Conservation (phyloP, 2,888 invertebrate species). For the Bimastos eiseni region DNA sequence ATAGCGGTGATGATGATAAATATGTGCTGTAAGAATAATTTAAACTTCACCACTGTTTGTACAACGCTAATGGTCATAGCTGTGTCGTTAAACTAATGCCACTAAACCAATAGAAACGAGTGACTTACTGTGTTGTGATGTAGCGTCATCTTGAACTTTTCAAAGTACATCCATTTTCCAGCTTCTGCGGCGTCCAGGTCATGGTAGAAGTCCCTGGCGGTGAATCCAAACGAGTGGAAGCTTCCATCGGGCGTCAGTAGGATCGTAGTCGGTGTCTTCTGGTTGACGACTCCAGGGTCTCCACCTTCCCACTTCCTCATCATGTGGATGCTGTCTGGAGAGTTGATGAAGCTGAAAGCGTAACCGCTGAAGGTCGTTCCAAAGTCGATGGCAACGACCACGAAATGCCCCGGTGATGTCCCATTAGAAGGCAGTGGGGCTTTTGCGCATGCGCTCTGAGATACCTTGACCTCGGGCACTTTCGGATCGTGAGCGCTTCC, state of each 20-base stretch:
- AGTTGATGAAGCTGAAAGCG: constrained; percentile 65
- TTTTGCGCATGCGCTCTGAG: not conserved
- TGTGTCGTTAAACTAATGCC: too few species aligned
- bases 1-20: too few species aligned
- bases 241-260: constrained; percentile 64
- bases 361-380: constrained; percentile 69
- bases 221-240: constrained; percentile 67
- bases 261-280: constrained; percentile 67
- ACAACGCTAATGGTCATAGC: too few species aligned
- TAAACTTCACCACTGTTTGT: too few species aligned
- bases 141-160: constrained; percentile 68
- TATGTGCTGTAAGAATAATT: not conserved
- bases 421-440: not conserved
- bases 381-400: constrained; percentile 68
- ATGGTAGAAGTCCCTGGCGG: constrained; percentile 66
- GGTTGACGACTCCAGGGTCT: constrained; percentile 65
- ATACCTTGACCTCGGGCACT: not conserved
- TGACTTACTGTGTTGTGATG: constrained; percentile 63
- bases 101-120: not conserved
- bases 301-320: constrained; percentile 68
- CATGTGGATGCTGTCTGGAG: constrained; percentile 66
- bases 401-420: constrained; percentile 53
- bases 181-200: constrained; percentile 65
- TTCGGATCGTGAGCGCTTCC: not conserved
- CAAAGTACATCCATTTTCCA: constrained; percentile 66